Evolutionary conservation across 2,888 invertebrate species (phyloP).

Genomic region (Bombylius discolor): DNA sequence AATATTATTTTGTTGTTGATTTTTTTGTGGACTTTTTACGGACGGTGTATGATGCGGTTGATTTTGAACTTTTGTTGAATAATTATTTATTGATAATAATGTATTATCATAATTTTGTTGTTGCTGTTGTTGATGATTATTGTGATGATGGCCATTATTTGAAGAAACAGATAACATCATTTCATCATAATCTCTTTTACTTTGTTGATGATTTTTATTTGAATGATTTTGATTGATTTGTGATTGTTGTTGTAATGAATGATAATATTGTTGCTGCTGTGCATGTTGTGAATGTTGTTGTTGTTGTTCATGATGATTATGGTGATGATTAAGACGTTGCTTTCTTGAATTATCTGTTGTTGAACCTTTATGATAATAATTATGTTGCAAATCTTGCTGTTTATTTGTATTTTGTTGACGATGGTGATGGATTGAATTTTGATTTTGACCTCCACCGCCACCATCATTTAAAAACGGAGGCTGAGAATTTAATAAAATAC

Average conservation of each 20-base stretch:
- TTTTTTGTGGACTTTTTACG: slow-evolving; percentile 9
- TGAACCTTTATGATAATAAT: slow-evolving; percentile 6
- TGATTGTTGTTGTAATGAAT: background rate
- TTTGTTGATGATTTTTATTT: slow-evolving; percentile 8
- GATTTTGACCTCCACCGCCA: background rate
- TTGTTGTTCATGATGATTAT: slow-evolving; percentile 3
- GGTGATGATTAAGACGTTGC: slow-evolving; percentile 8
- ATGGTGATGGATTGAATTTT: background rate
- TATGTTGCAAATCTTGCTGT: slow-evolving; percentile 4
- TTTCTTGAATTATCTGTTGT: slow-evolving; percentile 5
- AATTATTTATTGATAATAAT: background rate
- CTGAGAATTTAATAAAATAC: background rate
- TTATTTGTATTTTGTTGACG: slow-evolving; percentile 4
- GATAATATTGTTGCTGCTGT: background rate
- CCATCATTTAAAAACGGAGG: background rate
- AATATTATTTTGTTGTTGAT: slow-evolving; percentile 13
- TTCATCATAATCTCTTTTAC: background rate
- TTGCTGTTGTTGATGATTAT: background rate
- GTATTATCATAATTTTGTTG: background rate
- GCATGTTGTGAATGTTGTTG: slow-evolving; percentile 3
- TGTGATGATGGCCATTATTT: background rate
- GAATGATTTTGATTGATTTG: slow-evolving; percentile 3
- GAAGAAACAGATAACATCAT: background rate
- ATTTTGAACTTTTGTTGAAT: background rate
- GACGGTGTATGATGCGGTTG: slow-evolving; percentile 8